These are phyloP conservation scores for Palloptera scutellata DNA, from an alignment of 2,888 invertebrate genomes.

Conservation along the genomic window DNA sequence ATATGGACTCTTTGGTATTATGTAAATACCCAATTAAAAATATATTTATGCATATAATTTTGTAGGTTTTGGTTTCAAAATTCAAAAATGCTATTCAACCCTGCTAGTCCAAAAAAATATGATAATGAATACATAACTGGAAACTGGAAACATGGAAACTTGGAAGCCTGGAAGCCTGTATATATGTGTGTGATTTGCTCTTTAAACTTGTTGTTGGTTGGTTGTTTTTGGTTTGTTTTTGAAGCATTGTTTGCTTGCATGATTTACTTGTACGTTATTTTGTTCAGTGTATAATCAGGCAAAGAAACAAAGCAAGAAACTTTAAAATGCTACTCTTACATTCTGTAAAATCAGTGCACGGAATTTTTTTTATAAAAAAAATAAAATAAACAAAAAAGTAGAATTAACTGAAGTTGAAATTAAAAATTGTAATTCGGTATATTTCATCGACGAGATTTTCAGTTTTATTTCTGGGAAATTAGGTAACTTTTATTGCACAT, in stretches of 20 bases:
- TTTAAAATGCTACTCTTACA: slow-evolving; percentile 63
- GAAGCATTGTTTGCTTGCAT: slow-evolving; percentile 57
- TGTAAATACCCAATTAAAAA: slow-evolving; percentile 55
- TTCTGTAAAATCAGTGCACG: slow-evolving; percentile 62
- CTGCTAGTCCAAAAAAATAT: slow-evolving; percentile 20
- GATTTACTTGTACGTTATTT: slow-evolving; percentile 45
- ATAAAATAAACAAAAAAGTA: slow-evolving; percentile 15
- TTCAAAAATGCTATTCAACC: no score
- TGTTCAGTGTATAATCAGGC: slow-evolving; percentile 52
- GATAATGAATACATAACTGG: not conserved
- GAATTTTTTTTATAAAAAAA: slow-evolving; percentile 30
- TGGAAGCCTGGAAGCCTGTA: slow-evolving; percentile 32
- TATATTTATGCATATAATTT: slow-evolving; percentile 35
- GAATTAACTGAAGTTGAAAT: slow-evolving; percentile 3
- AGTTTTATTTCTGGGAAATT: slow-evolving; percentile 23
- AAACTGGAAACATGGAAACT: not conserved
- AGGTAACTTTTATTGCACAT: slow-evolving; percentile 42
- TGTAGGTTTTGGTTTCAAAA: no score
- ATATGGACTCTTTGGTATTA: slow-evolving; percentile 64
- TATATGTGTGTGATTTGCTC: slow-evolving; percentile 19
- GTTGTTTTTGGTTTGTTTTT: slow-evolving; percentile 36
- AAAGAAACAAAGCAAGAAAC: slow-evolving; percentile 60
- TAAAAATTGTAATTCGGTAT: not conserved
- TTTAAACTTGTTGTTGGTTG: slow-evolving; percentile 19
- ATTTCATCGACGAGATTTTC: slow-evolving; percentile 33